Evolutionary conservation across 2,113 vertebrate species (phyloP).

Genomic region (Apistogramma diplotaenia): DNA sequence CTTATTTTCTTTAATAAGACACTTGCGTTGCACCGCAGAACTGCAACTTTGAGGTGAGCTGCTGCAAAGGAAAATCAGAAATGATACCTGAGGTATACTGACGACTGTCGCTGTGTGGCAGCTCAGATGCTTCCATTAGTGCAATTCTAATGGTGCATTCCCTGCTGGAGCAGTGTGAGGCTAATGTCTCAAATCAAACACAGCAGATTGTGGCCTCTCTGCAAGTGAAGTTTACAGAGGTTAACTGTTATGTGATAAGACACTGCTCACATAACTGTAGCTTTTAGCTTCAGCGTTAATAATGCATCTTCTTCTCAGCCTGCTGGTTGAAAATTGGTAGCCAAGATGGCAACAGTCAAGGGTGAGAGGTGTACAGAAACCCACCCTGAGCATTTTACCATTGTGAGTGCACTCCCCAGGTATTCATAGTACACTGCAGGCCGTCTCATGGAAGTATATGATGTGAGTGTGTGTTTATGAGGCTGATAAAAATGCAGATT

Average conservation of each 20-base stretch:
- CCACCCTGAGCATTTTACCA: neutral
- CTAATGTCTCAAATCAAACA: neutral
- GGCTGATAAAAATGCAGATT: too few relatives aligned
- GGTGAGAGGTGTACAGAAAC: neutral
- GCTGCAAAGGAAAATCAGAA: neutral
- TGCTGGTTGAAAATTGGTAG: neutral
- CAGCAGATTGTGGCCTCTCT: neutral
- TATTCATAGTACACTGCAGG: neutral
- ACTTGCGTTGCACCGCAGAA: neutral
- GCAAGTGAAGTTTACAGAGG: neutral
- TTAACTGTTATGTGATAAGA: neutral
- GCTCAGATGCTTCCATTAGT: neutral
- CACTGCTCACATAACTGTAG: neutral
- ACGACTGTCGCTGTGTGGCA: neutral
- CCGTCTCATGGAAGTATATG: neutral
- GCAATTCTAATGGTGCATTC: too few relatives aligned
- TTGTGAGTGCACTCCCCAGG: too few relatives aligned
- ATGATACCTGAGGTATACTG: neutral
- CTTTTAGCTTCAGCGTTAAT: neutral
- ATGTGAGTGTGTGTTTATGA: too few relatives aligned
- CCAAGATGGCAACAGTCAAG: neutral
- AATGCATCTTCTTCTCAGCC: neutral
- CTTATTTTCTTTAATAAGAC: constrained; percentile 2
- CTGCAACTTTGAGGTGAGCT: neutral
- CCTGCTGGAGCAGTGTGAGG: neutral